Conservation (phyloP, 2,797 vertebrate species). For the Cetoscarus ocellatus region DNA sequence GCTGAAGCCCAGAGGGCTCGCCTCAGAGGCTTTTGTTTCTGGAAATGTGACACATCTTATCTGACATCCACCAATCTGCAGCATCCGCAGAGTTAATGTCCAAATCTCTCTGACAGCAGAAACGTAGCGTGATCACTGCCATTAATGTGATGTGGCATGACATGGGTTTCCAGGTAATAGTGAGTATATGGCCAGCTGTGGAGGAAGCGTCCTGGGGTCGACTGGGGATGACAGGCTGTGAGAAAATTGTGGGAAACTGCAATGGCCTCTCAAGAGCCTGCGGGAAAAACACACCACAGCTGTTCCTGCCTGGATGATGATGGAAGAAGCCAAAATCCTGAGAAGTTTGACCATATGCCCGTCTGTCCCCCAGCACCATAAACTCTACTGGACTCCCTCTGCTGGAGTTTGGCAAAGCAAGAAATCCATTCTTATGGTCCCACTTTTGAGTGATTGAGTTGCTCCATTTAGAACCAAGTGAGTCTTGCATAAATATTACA, state of each 20-base stretch:
- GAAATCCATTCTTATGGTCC: slow-evolving; percentile 17
- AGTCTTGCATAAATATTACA: too few species aligned
- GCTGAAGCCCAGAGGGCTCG: slow-evolving; percentile 38
- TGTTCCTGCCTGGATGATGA: slow-evolving; percentile 54
- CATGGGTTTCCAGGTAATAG: slow-evolving; percentile 45
- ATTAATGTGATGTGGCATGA: slow-evolving; percentile 58
- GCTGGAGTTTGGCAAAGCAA: slow-evolving; percentile 29
- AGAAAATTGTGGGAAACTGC: slow-evolving; percentile 47
- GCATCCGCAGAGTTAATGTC: slow-evolving; percentile 27
- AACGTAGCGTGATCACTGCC: slow-evolving; percentile 66
- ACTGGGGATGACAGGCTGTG: slow-evolving; percentile 14
- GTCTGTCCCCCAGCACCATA: slow-evolving; percentile 26
- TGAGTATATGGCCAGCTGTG: slow-evolving; percentile 56
- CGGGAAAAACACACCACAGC: slow-evolving; percentile 57
- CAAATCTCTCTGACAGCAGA: slow-evolving; percentile 61
- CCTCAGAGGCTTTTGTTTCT: slow-evolving; percentile 22
- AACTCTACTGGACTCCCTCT: slow-evolving; percentile 11
- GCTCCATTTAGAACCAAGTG: slow-evolving; percentile 22
- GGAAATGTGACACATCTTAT: slow-evolving; percentile 36
- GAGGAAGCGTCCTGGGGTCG: slow-evolving; percentile 3
- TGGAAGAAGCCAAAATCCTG: slow-evolving; percentile 44
- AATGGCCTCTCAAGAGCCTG: slow-evolving; percentile 23
- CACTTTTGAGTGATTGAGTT: slow-evolving; percentile 13
- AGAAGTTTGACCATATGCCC: slow-evolving; percentile 48
- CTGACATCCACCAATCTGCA: slow-evolving; percentile 39